Conservation (phyloP, 2,113 vertebrate species). For the Melospiza georgiana region DNA sequence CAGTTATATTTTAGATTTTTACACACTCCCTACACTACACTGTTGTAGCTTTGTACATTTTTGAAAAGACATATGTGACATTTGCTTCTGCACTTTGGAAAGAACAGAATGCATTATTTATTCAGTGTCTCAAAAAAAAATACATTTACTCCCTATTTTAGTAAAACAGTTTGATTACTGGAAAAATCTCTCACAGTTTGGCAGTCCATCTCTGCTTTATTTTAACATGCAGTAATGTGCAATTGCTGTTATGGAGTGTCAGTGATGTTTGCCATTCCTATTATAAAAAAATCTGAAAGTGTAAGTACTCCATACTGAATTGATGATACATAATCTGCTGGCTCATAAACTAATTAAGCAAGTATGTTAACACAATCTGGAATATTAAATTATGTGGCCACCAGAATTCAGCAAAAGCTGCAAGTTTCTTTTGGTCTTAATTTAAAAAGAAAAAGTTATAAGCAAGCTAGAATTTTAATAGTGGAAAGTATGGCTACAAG, state of each 20-base stretch:
- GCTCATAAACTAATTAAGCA: not conserved
- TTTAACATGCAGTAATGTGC: not conserved
- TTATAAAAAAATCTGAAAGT: not conserved
- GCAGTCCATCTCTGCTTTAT: not conserved
- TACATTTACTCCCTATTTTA: not conserved
- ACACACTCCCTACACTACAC: not conserved
- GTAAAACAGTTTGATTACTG: not conserved
- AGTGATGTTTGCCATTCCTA: not conserved
- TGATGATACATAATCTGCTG: not conserved
- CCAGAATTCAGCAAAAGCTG: not conserved
- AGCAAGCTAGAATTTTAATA: not conserved
- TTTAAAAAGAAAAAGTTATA: not conserved
- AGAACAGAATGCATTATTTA: not conserved
- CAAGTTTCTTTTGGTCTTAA: not conserved
- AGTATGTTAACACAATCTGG: not conserved
- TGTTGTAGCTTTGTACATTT: not conserved
- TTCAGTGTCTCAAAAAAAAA: not conserved
- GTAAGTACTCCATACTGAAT: not conserved
- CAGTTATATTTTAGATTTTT: not conserved
- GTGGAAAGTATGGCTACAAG: not conserved
- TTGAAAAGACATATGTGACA: not conserved
- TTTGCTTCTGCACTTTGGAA: not conserved
- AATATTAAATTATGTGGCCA: not conserved
- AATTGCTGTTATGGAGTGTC: not conserved
- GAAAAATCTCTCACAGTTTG: not conserved